Evolutionary conservation across 2,888 invertebrate genomes (phyloP), one percentile per base, ranked within the genome.

Genomic region (Hypomecis atomaria): DNA sequence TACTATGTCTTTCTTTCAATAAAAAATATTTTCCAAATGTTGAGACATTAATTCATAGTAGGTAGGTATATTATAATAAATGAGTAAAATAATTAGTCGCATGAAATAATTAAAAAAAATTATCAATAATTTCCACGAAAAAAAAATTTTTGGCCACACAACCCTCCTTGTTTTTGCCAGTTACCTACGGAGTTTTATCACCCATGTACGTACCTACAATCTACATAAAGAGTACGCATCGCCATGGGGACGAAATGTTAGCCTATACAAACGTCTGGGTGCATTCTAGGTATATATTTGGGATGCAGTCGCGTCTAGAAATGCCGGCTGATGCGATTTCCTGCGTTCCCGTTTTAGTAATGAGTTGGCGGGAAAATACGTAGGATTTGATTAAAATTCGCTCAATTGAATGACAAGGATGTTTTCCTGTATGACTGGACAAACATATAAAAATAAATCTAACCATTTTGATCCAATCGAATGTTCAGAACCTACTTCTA

Each of bases 191-290:
- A 57, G 44, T 57, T 57, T 57, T 52, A 33, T 38, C 11, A 10
- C 23, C 23, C 23, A 23, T 23, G 40, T n/a, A 40, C 9, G 1
- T 9, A 10, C 6, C 65, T 70, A 73, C 13, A 11, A 23, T 23
- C 67, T 73, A 72, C 73, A 66, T 72, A 72, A 75, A 73, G 70
- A 66, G 72, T 71, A 68, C 67, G 65, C 61, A 71, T 76, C 5
- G 77, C 76, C 79, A 79, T 74, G 82, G 78, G 79, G 82, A 73
- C 77, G 77, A 77, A 77, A 70, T 78, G 53, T 52, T 59, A 85
- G 85, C 67, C 86, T 90, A 88, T 90, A 86, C 72, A 77, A 83
- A 82, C 82, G 90, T 90, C 91, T 91, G 91, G 89, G 83, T 84
- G 88, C 87, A 85, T 81, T 84, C 77, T 76, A 79, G 84, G 81